phyloP scores from a whole-genome alignment of 2,888 invertebrate species.

The Lottia gigantea region DNA sequence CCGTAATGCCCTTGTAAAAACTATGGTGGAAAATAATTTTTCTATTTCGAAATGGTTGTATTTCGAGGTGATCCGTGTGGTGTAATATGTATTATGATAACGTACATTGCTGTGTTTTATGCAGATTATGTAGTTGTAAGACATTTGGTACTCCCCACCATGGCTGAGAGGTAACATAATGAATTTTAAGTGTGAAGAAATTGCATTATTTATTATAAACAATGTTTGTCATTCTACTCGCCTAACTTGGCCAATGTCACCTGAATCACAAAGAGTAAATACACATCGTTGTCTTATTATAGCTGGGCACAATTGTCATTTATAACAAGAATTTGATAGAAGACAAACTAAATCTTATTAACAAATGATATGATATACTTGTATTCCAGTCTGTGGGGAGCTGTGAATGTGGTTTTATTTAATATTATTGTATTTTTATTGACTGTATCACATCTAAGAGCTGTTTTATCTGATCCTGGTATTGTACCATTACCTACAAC shows the following conservation, averaged over 20 bases:
- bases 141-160: constrained; percentile 85
- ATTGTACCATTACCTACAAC: constrained; percentile 78
- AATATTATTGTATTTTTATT: constrained; percentile 82
- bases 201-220: neutral
- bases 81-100: constrained; percentile 82
- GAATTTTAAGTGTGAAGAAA: neutral
- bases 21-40: neutral
- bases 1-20: neutral
- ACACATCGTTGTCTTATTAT: too few relatives aligned
- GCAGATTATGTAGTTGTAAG: constrained; percentile 88
- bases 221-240: too few relatives aligned
- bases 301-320: too few relatives aligned
- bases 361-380: neutral
- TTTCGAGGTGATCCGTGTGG: constrained; percentile 87
- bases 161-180: constrained; percentile 79
- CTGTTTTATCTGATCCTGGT: constrained; percentile 90
- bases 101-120: constrained; percentile 83
- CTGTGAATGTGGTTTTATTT: constrained; percentile 82
- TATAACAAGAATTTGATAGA: too few relatives aligned
- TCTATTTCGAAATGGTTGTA: constrained; percentile 69
- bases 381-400: constrained; percentile 81
- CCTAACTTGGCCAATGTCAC: too few relatives aligned
- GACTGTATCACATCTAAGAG: constrained; percentile 82
- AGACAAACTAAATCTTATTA: too few relatives aligned
- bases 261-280: too few relatives aligned